Evolutionary conservation across 2,888 invertebrate genomes (phyloP).

Genomic region (Lissocephala sabroskyi): DNA sequence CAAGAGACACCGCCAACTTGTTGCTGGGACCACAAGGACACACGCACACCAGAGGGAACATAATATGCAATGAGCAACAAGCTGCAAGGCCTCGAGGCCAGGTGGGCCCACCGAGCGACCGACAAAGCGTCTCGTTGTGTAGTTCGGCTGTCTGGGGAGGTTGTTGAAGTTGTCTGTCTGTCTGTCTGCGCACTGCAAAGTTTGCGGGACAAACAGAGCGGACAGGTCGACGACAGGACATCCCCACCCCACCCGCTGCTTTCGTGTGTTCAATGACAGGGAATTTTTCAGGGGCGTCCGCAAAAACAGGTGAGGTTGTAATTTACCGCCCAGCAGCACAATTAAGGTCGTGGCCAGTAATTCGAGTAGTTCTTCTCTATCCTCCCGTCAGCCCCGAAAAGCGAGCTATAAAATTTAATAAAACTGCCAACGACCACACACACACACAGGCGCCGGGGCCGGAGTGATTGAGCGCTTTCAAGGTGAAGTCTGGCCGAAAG

Average conservation of each 20-base stretch:
- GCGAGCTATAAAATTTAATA: constrained; percentile 9
- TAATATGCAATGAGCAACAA: constrained; percentile 8
- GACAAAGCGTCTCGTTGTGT: too few relatives aligned
- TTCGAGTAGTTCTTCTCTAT: not conserved
- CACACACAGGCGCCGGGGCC: not conserved
- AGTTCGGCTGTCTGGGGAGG: too few relatives aligned
- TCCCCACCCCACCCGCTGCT: not conserved
- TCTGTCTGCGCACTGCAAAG: constrained; percentile 11
- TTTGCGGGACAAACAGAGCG: constrained; percentile 10
- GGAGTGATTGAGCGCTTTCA: constrained; percentile 25
- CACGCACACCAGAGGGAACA: not conserved
- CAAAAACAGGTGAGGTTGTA: too few relatives aligned
- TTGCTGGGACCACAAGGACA: not conserved
- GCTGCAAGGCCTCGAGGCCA: not conserved
- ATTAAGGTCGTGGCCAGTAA: constrained; percentile 11
- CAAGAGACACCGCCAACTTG: not conserved
- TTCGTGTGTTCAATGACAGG: not conserved
- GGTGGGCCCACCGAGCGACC: too few relatives aligned
- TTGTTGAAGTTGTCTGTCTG: too few relatives aligned
- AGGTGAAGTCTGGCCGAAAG: constrained; percentile 49
- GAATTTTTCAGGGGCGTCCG: too few relatives aligned
- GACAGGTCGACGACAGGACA: constrained; percentile 23
- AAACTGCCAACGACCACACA: not conserved
- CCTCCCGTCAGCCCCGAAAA: not conserved
- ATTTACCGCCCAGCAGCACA: not conserved